Conservation (phyloP, 1,140 invertebrate genomes). For the Drosophila albomicans region DNA sequence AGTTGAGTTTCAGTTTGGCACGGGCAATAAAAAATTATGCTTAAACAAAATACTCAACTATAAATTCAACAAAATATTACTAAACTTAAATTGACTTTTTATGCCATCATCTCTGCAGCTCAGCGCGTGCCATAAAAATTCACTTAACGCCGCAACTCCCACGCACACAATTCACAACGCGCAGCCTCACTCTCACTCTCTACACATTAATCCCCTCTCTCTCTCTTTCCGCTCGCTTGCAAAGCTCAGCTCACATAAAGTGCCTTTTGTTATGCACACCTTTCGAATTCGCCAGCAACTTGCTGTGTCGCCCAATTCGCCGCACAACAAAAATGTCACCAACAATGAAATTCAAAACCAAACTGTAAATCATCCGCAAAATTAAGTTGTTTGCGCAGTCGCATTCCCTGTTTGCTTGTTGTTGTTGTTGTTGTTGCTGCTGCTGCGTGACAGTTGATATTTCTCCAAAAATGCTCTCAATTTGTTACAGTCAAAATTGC, state of each 20-base stretch:
- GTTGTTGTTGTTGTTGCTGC: slow-evolving; percentile 16
- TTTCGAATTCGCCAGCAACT: slow-evolving; percentile 29
- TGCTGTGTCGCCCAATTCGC: slow-evolving; percentile 20
- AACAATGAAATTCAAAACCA: slow-evolving; percentile 70
- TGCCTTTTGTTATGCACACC: slow-evolving; percentile 44
- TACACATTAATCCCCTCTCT: not conserved
- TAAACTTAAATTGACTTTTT: slow-evolving; percentile 82
- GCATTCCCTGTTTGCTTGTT: not conserved
- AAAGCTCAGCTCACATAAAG: not conserved
- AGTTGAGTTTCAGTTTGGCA: not conserved
- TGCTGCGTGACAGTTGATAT: slow-evolving; percentile 4
- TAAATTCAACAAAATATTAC: slow-evolving; percentile 82
- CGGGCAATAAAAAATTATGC: slow-evolving; percentile 73
- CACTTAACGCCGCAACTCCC: slow-evolving; percentile 68
- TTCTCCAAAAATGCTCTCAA: slow-evolving; percentile 9
- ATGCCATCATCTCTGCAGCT: slow-evolving; percentile 67
- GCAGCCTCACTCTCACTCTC: slow-evolving; percentile 1
- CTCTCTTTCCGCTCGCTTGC: not conserved
- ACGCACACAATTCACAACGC: slow-evolving; percentile 38
- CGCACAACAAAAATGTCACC: slow-evolving; percentile 57
- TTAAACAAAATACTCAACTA: slow-evolving; percentile 79
- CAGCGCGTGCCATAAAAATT: slow-evolving; percentile 79
- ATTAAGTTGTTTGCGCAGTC: slow-evolving; percentile 68
- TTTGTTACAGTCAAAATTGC: not conserved
- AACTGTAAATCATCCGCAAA: slow-evolving; percentile 76